Base-by-base conservation (phyloP, 2,888 invertebrate genomes). In the Lobophora halterata region DNA sequence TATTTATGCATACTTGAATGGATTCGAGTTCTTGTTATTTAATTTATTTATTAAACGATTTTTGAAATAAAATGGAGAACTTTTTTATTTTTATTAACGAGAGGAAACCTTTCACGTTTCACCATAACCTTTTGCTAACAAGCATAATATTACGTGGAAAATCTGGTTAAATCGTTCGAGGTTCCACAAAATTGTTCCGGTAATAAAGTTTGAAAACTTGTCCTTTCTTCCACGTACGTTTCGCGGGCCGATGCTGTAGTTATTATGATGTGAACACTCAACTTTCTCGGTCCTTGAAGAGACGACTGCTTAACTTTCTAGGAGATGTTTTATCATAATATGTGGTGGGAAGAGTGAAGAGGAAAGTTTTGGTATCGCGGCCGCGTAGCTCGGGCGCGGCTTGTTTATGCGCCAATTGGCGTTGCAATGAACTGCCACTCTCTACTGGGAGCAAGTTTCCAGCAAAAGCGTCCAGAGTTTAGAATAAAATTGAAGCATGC, bases 321-420 rank as follows among this genome's bases (percentile, higher is more conserved):
- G 50, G 55, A 49, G 49, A 61, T 55, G 55, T 62, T 72, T 73
- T 70, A 72, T 65, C n/a, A n/a, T n/a, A 67, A 71, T 68, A 68
- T 66, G 69, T 67, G 68, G 66, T 63, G 62, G 60, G 66, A 65
- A 66, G 65, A 72, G 67, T 71, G 70, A 72, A 72, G 70, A 73
- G 58, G 58, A 63, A 78, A 80, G 74, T 79, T 79, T 68, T 53
- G 61, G 56, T 71, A 72, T 71, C 68, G 66, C 65, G 63, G 61
- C 63, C 65, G 66, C 70, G 65, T 68, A 66, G 66, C 65, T 65
- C 48, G 65, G 62, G 65, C 52, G 60, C 62, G 71, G 65, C 74
- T 81, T 79, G 78, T 80, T 83, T 83, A 78, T 79, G 73, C 74
- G 72, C 76, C 79, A 82, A 80, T 82, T 76, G 80, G 73, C 67